phyloP scores from a whole-genome alignment of 1,140 invertebrate genomes.

The Cataglyphis hispanica region DNA sequence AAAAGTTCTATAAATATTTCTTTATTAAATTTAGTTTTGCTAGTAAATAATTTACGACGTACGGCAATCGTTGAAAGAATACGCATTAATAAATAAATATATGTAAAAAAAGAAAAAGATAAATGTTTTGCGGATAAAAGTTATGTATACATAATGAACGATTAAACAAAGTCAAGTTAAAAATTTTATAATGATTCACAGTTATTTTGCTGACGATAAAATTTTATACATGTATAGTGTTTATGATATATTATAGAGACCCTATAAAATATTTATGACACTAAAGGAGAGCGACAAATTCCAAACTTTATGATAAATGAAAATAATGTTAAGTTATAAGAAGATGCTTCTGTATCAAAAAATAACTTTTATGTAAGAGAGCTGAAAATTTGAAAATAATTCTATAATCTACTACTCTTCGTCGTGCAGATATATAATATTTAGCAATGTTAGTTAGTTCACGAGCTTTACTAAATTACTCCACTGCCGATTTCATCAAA shows the following conservation, averaged over 20 bases:
- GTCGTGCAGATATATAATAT: slow-evolving; percentile 38
- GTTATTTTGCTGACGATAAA: neutral
- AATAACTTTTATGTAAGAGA: neutral
- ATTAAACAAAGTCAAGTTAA: neutral
- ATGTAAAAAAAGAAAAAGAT: neutral
- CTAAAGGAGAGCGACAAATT: neutral
- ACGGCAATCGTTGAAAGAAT: neutral
- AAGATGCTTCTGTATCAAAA: neutral
- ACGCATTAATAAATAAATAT: neutral
- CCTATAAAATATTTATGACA: slow-evolving; percentile 11
- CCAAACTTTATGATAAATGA: neutral
- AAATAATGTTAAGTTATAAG: slow-evolving; percentile 6
- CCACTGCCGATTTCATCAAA: slow-evolving; percentile 22
- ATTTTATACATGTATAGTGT: neutral
- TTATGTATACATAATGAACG: neutral
- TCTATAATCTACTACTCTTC: neutral
- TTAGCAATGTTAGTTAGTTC: neutral
- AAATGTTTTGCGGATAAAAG: neutral
- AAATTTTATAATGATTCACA: slow-evolving; percentile 8
- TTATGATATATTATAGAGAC: neutral
- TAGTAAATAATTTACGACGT: neutral
- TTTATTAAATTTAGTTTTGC: slow-evolving; percentile 21
- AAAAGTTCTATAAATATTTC: slow-evolving; percentile 10
- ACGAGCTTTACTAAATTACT: slow-evolving; percentile 40
- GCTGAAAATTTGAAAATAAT: slow-evolving; percentile 4